Evolutionary conservation across 2,888 invertebrate genomes (phyloP).

Genomic region (Chrysolina oricalcia): DNA sequence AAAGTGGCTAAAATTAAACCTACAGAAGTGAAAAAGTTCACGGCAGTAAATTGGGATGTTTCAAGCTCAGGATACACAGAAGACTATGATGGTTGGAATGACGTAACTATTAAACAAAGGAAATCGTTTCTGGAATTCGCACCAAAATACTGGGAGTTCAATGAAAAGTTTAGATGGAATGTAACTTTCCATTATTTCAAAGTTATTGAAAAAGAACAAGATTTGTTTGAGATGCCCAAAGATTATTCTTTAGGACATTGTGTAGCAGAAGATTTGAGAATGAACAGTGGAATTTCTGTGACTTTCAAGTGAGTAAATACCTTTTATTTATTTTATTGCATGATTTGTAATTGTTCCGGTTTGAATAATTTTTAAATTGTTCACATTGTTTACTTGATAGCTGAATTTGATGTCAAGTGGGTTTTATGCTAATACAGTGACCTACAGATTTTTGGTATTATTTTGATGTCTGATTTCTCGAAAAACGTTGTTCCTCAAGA

Average conservation of each 20-base stretch:
- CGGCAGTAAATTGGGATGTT: too few relatives aligned
- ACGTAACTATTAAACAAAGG: neutral
- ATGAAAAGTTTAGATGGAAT: conserved; percentile 33
- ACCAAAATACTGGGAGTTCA: conserved; percentile 37
- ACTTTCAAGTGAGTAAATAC: conserved; percentile 67
- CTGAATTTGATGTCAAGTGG: too few relatives aligned
- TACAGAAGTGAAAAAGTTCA: too few relatives aligned
- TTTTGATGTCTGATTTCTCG: too few relatives aligned
- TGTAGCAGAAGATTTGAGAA: conserved; percentile 75
- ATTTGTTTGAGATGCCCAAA: conserved; percentile 74
- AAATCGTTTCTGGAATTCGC: neutral
- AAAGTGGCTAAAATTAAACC: too few relatives aligned
- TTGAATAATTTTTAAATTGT: too few relatives aligned
- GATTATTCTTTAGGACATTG: conserved; percentile 75
- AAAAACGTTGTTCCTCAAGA: too few relatives aligned
- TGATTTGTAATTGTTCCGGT: neutral
- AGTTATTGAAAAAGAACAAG: conserved; percentile 70
- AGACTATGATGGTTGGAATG: neutral
- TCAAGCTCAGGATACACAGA: neutral
- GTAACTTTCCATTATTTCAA: conserved; percentile 32
- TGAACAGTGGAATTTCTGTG: conserved; percentile 76
- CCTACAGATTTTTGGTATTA: too few relatives aligned
- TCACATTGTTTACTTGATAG: too few relatives aligned
- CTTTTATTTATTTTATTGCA: neutral
- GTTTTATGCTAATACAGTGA: too few relatives aligned